Evolutionary conservation across 2,113 vertebrate species (phyloP).

Genomic region (Thalassarche chlororhynchos): DNA sequence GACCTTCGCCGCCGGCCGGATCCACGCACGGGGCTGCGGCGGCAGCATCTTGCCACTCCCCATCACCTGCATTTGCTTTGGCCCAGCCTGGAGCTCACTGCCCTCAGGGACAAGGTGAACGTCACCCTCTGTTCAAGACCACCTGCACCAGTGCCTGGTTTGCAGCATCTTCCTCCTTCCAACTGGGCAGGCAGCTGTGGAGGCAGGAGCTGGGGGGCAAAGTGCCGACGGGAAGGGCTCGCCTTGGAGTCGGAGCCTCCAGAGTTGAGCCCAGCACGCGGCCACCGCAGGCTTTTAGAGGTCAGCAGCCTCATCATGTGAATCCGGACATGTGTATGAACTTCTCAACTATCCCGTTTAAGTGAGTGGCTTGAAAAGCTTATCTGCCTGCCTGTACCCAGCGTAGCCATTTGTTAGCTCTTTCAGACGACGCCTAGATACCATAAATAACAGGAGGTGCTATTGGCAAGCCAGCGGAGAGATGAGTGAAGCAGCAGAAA

Average conservation of each 20-base stretch:
- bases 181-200: neutral
- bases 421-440: rapidly evolving
- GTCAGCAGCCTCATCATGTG: rapidly evolving
- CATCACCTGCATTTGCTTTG: rapidly evolving
- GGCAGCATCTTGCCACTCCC: neutral
- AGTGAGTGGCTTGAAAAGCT: neutral
- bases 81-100: neutral
- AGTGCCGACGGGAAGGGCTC: rapidly evolving
- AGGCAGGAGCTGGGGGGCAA: neutral
- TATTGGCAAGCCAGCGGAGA: neutral
- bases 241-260: rapidly evolving
- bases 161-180: neutral
- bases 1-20: rapidly evolving
- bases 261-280: rapidly evolving
- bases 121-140: neutral
- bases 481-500: neutral
- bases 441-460: neutral
- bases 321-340: rapidly evolving
- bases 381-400: neutral
- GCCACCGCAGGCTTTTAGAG: neutral
- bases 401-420: neutral
- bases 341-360: neutral
- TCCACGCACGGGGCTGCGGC: rapidly evolving
- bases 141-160: rapidly evolving
- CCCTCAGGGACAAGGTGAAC: neutral